Conservation (phyloP, 1,140 invertebrate species). For the Lasioglossum baleicum region DNA sequence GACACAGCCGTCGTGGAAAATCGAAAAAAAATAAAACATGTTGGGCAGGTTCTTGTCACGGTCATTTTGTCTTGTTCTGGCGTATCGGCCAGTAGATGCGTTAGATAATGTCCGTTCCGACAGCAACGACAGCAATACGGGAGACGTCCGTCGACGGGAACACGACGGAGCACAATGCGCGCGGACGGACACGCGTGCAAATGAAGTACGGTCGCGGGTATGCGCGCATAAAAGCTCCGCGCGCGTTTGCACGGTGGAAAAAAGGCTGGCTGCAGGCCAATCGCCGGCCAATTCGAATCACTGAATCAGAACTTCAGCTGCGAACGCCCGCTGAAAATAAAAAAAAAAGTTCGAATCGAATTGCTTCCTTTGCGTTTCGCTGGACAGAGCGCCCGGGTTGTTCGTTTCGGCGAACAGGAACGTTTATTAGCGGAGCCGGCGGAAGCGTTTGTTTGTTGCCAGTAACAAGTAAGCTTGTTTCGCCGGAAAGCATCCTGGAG, state of each 20-base stretch:
- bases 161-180: background rate
- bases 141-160: constrained; percentile 23
- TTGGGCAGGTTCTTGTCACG: background rate
- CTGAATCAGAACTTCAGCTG: constrained; percentile 27
- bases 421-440: constrained; percentile 4
- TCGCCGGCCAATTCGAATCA: constrained; percentile 25
- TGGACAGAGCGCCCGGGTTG: background rate
- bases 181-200: constrained; percentile 1
- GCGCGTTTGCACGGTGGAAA: background rate
- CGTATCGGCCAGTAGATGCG: constrained; percentile 28
- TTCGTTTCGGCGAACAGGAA: constrained; percentile 2
- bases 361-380: constrained; percentile 14
- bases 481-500: no score
- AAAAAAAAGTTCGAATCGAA: constrained; percentile 6
- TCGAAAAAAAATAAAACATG: constrained; percentile 7
- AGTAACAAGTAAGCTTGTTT: no score
- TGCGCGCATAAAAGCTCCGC: no score
- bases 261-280: constrained; percentile 21
- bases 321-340: background rate
- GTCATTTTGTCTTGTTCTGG: constrained; percentile 24
- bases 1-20: background rate
- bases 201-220: constrained; percentile 10
- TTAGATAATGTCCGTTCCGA: constrained; percentile 33
- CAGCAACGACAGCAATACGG: constrained; percentile 22
- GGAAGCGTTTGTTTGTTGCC: background rate